A percentile compares a stretch with the other conserved stretches of the same genome.
Evolutionary conservation across 2,797 vertebrate species (phyloP).

Genomic region (Hyperoplus lanceolatus): DNA sequence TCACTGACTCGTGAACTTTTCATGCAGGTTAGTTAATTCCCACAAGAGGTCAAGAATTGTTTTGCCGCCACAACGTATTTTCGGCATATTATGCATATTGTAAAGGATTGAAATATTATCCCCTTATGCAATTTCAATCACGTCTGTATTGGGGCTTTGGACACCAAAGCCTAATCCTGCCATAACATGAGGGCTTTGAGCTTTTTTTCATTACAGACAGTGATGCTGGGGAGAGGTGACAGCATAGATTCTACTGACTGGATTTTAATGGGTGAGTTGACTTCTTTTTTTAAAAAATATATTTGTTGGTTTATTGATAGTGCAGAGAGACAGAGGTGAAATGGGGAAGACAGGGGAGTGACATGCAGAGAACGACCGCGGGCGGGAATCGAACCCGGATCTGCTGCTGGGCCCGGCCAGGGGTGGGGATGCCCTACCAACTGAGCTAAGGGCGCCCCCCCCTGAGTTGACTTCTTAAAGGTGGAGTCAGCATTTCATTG

Average conservation of each 20-base stretch:
- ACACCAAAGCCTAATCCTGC: constrained; percentile 81
- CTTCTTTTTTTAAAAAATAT: not conserved
- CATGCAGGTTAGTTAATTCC: constrained; percentile 30
- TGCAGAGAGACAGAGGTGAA: too few relatives aligned
- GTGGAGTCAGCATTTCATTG: too few relatives aligned
- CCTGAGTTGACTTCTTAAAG: too few relatives aligned
- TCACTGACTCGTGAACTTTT: constrained; percentile 46
- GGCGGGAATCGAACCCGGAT: too few relatives aligned
- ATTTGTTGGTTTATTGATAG: too few relatives aligned
- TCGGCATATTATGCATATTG: constrained; percentile 64
- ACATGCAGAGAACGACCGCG: too few relatives aligned
- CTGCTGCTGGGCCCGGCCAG: too few relatives aligned
- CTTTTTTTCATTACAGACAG: constrained; percentile 74
- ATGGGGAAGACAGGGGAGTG: too few relatives aligned
- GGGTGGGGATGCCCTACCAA: too few relatives aligned
- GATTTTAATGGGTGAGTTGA: constrained; percentile 21
- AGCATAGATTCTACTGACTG: constrained; percentile 19
- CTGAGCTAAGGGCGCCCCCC: too few relatives aligned
- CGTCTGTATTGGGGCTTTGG: constrained; percentile 68
- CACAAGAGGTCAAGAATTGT: constrained; percentile 62
- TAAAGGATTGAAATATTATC: constrained; percentile 77
- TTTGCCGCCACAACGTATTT: constrained; percentile 57
- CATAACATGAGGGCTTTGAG: constrained; percentile 76
- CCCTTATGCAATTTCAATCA: constrained; percentile 80
- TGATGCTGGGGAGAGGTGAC: constrained; percentile 65